These are phyloP conservation scores for Arvicanthis niloticus DNA, from an alignment of 2,113 vertebrate genomes.

Conservation along the genomic window DNA sequence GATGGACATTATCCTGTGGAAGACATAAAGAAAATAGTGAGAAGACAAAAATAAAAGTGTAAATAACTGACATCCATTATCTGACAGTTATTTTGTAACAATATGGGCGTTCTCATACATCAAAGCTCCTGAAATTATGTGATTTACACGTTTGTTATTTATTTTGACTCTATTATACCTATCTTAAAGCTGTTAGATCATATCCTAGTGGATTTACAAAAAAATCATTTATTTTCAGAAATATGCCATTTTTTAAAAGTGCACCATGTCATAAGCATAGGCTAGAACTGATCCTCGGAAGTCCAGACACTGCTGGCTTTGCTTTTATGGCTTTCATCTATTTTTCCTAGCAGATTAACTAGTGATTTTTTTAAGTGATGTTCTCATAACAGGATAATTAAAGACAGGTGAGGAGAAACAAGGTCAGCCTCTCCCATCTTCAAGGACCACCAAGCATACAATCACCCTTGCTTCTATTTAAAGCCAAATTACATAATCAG, in stretches of 20 bases:
- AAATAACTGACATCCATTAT: not conserved
- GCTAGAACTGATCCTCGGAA: not conserved
- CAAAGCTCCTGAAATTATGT: not conserved
- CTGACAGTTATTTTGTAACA: not conserved
- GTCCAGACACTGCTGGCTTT: not conserved
- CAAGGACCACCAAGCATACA: not conserved
- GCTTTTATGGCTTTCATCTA: not conserved
- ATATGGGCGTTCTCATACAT: not conserved
- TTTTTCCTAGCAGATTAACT: not conserved
- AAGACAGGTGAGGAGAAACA: not conserved
- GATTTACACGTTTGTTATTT: not conserved
- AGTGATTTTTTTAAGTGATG: too few species aligned
- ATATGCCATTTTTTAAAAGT: not conserved
- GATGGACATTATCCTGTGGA: not conserved
- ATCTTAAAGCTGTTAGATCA: not conserved
- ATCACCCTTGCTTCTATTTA: not conserved
- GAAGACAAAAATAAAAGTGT: not conserved
- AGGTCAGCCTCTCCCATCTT: not conserved
- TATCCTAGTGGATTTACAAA: not conserved
- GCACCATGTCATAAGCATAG: not conserved
- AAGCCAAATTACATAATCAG: slow-evolving; percentile 27
- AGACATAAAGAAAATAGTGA: not conserved
- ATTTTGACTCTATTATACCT: not conserved
- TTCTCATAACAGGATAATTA: not conserved
- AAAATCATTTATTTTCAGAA: not conserved